Base-by-base conservation (phyloP, 2,113 vertebrate species). In the Apaloderma vittatum region DNA sequence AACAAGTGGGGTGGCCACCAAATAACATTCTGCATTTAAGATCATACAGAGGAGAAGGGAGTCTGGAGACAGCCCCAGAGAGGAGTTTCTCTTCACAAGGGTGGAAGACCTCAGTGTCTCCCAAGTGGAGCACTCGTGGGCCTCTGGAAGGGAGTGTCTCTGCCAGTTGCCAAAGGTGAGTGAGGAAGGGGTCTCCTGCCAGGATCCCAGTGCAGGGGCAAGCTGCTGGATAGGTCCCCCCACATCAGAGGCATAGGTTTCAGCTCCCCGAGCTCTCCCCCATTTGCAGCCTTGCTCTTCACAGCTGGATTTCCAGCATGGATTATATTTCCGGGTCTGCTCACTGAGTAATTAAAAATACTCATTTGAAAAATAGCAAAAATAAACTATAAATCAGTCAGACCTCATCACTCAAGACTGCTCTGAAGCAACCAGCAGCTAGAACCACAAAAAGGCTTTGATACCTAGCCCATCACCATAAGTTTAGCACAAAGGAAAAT, bases 331-430 rank as follows among this genome's bases (percentile, higher is more conserved):
- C 58, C 91, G 70, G 12, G 77, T 90, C 27, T 78, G 48, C n/a
- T 76, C 62, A 63, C 49, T 1, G 10, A 82, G 45, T 91, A 91
- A 95, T 96, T 95, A 91, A 91, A 96, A 96, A 37, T 80, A 95
- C 1, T 65, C 70, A 22, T 73, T 91, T 66, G 63, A 91, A 85
- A 85, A 52, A 71, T 1, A 82, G 43, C 52, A 85, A 79, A 94
- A 86, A 0, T 72, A 95, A 92, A 93, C 36, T 36, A 87, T 70
- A 89, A 88, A 68, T 87, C 67, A 86, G 75, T 79, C 52, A 91
- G 40, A 88, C 15, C 40, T 94, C 84, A 85, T 93, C 71, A 61
- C 36, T 82, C 45, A 82, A 85, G 58, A 65, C 54, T 85, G 70
- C 49, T 62, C 63, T 70, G 81, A 90, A 87, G 62, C 49, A 87